Conservation (phyloP, 2,888 invertebrate genomes). For the Athripsodes cinereus region DNA sequence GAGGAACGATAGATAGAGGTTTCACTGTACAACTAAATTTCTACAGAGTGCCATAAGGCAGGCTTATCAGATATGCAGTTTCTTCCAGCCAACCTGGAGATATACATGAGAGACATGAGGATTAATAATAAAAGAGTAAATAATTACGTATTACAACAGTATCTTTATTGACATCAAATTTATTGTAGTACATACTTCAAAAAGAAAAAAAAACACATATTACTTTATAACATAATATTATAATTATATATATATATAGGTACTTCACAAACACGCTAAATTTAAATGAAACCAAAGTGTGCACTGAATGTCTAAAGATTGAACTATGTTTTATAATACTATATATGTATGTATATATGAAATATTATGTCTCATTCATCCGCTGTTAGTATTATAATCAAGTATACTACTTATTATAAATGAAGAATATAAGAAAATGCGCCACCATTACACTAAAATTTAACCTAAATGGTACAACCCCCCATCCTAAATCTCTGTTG, state of each 20-base stretch:
- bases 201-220: constrained; percentile 16
- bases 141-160: constrained; percentile 18
- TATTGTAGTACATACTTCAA: constrained; percentile 16
- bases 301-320: constrained; percentile 19
- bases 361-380: constrained; percentile 21
- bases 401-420: constrained; percentile 16
- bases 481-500: constrained; percentile 5
- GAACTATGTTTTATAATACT: constrained; percentile 9
- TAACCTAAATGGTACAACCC: constrained; percentile 24
- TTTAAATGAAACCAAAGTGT: constrained; percentile 16
- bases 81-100: too few relatives aligned
- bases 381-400: constrained; percentile 18
- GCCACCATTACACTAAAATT: constrained; percentile 20
- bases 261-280: constrained; percentile 27
- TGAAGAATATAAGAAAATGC: constrained; percentile 23
- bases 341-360: too few relatives aligned
- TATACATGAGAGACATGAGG: too few relatives aligned
- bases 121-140: background rate
- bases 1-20: too few relatives aligned
- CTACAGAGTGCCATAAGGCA: too few relatives aligned
- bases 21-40: too few relatives aligned
- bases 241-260: background rate
- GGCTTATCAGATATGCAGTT: too few relatives aligned
- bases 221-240: constrained; percentile 15
- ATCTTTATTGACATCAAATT: constrained; percentile 27